These are phyloP conservation scores for Lemur catta DNA, from an alignment of 2,797 vertebrate genomes.

Conservation along the genomic window DNA sequence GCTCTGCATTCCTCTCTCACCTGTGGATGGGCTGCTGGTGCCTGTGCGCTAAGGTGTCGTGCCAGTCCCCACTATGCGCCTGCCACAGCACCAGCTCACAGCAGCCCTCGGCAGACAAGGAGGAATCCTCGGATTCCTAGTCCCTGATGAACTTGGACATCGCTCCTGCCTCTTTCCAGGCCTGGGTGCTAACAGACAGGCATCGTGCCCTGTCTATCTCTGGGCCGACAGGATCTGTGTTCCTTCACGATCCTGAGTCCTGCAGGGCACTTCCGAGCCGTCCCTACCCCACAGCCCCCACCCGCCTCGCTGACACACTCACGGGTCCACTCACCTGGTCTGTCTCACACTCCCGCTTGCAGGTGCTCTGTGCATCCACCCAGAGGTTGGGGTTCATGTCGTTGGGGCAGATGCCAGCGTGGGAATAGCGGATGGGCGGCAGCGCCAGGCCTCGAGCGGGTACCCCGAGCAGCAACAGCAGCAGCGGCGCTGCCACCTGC, in stretches of 20 bases:
- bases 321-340: conserved; percentile 91
- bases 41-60: rapidly evolving
- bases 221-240: not conserved
- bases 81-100: not conserved
- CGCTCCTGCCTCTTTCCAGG: not conserved
- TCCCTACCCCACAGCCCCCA: not conserved
- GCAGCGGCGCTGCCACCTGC: conserved; percentile 28
- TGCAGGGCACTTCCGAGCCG: rapidly evolving
- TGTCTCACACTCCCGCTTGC: conserved; percentile 92
- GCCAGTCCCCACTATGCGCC: not conserved
- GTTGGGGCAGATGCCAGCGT: conserved; percentile 97
- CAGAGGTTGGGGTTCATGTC: conserved; percentile 99
- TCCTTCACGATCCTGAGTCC: not conserved
- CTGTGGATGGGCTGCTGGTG: not conserved
- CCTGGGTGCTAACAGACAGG: not conserved
- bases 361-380: conserved; percentile 99
- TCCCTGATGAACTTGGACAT: not conserved
- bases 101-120: not conserved
- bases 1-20: not conserved
- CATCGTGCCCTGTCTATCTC: not conserved
- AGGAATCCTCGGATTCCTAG: not conserved
- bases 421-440: conserved; percentile 89
- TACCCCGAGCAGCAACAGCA: conserved; percentile 84
- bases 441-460: conserved; percentile 84
- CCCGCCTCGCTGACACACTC: not conserved